A percentile compares a stretch with the other conserved stretches of the same genome.
These are phyloP conservation scores for Tangara arthus DNA, from an alignment of 2,797 vertebrate genomes.

Conservation along the genomic window DNA sequence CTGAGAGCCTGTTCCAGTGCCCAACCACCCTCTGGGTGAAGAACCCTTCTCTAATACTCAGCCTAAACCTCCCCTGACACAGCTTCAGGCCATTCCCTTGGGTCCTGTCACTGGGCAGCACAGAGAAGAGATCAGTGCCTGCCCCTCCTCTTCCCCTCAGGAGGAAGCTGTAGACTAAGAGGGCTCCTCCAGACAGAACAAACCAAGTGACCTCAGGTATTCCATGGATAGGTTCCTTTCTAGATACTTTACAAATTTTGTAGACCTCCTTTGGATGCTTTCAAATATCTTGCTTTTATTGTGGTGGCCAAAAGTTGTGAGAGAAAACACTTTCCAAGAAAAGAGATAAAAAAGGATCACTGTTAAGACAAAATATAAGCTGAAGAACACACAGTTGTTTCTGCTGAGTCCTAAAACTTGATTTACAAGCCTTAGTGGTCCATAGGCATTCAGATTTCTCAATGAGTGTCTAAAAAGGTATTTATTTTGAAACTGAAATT, in stretches of 20 bases:
- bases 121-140: not conserved
- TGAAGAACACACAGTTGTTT: not conserved
- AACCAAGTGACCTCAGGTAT: not conserved
- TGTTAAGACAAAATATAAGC: not conserved
- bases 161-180: not conserved
- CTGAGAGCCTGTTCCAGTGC: not conserved
- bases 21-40: rapidly evolving
- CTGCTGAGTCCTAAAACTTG: not conserved
- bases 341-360: not conserved
- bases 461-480: not conserved
- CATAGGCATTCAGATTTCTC: not conserved
- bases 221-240: not conserved
- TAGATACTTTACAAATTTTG: not conserved
- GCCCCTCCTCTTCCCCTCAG: not conserved
- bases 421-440: not conserved
- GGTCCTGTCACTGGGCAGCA: not conserved
- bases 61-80: not conserved
- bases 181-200: not conserved
- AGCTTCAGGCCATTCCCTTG: rapidly evolving
- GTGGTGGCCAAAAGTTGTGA: not conserved
- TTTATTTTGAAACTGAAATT: not conserved
- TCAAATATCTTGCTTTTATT: not conserved
- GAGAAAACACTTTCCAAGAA: not conserved
- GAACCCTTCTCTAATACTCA: not conserved
- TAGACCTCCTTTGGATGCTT: not conserved